These are phyloP conservation scores for Venturia canescens DNA, from an alignment of 1,140 invertebrate species.

Conservation along the genomic window DNA sequence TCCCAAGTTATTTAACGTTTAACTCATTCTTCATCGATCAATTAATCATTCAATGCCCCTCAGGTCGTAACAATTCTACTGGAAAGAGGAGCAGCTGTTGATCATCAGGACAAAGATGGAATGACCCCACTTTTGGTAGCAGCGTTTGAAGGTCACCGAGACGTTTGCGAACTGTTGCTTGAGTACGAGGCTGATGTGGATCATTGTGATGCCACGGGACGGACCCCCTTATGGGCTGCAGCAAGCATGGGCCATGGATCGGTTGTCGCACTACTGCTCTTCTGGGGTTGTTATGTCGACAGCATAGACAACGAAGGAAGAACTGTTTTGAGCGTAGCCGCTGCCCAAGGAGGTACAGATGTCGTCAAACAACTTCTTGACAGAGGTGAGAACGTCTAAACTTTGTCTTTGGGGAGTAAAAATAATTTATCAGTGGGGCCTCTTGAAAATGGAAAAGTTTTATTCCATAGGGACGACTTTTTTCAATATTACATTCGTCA, in stretches of 20 bases:
- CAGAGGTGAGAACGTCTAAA: constrained; percentile 76
- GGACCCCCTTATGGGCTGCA: constrained; percentile 89
- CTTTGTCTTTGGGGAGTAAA: constrained; percentile 17
- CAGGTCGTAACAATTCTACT: constrained; percentile 86
- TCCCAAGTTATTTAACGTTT: neutral
- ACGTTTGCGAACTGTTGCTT: constrained; percentile 90
- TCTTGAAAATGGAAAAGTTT: neutral
- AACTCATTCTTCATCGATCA: neutral
- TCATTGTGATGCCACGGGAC: constrained; percentile 86
- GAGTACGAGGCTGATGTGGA: constrained; percentile 93
- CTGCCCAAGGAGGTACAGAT: constrained; percentile 88
- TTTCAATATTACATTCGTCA: neutral
- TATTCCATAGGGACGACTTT: neutral
- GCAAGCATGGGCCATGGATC: constrained; percentile 91
- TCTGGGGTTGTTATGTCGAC: constrained; percentile 94
- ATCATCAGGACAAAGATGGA: constrained; percentile 93
- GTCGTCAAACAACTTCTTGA: constrained; percentile 93
- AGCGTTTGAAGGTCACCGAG: constrained; percentile 93
- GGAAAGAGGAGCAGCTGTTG: constrained; percentile 90
- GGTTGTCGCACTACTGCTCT: constrained; percentile 88
- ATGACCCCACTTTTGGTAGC: constrained; percentile 96
- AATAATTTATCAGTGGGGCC: neutral
- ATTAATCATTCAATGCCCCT: neutral
- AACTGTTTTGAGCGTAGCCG: constrained; percentile 91
- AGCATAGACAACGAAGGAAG: constrained; percentile 94